A percentile compares a stretch with the other conserved stretches of the same genome.
phyloP scores from a whole-genome alignment of 2,797 vertebrate genomes.

The Phyllotis vaccarum region DNA sequence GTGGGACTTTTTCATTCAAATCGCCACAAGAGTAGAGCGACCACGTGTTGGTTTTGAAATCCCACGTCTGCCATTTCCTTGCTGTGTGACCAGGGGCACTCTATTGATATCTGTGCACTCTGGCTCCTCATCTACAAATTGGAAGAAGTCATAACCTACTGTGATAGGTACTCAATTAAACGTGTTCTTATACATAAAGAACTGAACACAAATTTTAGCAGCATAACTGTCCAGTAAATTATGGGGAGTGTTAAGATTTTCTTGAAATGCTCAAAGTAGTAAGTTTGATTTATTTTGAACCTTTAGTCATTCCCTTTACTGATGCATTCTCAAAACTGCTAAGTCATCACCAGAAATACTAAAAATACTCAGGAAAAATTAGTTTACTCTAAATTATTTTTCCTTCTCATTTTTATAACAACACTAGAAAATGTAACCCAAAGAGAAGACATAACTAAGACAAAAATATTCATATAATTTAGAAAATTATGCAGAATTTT shows the following conservation, averaged over 20 bases:
- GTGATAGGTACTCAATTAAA: not conserved
- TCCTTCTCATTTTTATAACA: slow-evolving; percentile 38
- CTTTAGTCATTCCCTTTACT: slow-evolving; percentile 35
- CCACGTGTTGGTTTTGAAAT: not conserved
- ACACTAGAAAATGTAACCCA: not conserved
- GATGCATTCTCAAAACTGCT: not conserved
- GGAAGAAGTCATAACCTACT: not conserved
- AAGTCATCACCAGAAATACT: not conserved
- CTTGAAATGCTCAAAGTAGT: not conserved
- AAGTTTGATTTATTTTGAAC: slow-evolving; percentile 37
- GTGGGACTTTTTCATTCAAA: not conserved
- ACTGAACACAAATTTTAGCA: not conserved
- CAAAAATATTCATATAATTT: slow-evolving; percentile 54
- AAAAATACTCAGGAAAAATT: slow-evolving; percentile 21
- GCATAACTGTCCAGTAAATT: not conserved
- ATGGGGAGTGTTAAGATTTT: not conserved
- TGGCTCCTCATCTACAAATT: not conserved
- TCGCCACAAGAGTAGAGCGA: not conserved
- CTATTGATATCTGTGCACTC: not conserved
- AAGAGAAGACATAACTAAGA: not conserved
- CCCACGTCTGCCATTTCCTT: not conserved
- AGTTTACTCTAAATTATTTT: not conserved
- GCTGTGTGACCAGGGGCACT: not conserved
- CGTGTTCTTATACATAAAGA: not conserved
- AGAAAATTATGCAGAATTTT: not conserved